Evolutionary conservation across 2,113 vertebrate species (phyloP).

Genomic region (Empidonax traillii): DNA sequence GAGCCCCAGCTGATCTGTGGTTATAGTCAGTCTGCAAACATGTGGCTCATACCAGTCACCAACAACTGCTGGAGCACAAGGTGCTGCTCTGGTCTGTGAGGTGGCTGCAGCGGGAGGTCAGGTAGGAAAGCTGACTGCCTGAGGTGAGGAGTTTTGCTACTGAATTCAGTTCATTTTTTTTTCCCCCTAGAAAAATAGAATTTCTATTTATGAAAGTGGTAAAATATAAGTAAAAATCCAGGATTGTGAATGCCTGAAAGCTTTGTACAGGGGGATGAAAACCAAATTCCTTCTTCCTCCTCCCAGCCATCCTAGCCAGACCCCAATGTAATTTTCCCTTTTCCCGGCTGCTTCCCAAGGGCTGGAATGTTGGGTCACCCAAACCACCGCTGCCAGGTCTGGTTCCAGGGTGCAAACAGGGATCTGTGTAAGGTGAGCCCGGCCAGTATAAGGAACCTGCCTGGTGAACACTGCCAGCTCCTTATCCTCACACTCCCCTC

Average conservation of each 20-base stretch:
- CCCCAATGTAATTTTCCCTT: neutral
- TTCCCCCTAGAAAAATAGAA: rapidly evolving
- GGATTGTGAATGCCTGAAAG: neutral
- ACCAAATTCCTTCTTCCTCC: neutral
- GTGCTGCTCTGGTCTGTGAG: rapidly evolving
- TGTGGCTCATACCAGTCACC: neutral
- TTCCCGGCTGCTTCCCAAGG: rapidly evolving
- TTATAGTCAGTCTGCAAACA: neutral
- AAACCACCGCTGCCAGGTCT: rapidly evolving
- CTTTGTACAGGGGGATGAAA: neutral
- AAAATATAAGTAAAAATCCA: neutral
- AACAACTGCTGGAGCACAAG: neutral
- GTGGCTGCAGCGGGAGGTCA: neutral
- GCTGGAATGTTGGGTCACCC: neutral
- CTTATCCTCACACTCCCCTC: neutral
- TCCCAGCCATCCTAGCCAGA: neutral
- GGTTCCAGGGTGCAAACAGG: rapidly evolving
- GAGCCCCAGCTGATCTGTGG: neutral
- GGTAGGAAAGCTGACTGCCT: neutral
- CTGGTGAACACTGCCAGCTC: neutral
- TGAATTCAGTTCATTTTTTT: neutral
- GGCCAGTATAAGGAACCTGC: rapidly evolving
- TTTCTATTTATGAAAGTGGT: neutral
- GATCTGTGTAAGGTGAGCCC: neutral
- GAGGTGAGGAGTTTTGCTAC: neutral